phyloP scores from a whole-genome alignment of 2,113 vertebrate species.

The Bambusicola thoracicus region DNA sequence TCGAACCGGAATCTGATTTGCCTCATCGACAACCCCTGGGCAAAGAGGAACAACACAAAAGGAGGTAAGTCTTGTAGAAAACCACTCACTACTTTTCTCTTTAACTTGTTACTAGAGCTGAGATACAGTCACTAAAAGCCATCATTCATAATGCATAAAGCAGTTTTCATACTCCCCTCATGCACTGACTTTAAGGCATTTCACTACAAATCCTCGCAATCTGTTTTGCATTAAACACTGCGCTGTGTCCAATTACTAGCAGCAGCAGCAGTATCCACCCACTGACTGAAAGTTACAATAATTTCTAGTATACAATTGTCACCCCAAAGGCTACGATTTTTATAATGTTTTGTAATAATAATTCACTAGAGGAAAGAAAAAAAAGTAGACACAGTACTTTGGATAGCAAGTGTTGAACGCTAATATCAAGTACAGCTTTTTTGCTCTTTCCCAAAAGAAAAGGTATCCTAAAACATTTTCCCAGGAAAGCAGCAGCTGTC shows the following conservation, averaged over 20 bases:
- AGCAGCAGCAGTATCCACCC: conserved; percentile 51
- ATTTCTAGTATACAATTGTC: not conserved
- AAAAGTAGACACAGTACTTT: not conserved
- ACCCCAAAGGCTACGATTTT: not conserved
- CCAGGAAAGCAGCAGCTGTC: not conserved
- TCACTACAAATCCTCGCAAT: not conserved
- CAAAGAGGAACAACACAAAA: conserved; percentile 53
- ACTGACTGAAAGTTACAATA: not conserved
- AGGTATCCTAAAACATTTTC: not conserved
- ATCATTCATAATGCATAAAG: not conserved
- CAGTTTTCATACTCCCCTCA: not conserved
- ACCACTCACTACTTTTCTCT: not conserved
- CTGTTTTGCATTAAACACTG: conserved; percentile 17
- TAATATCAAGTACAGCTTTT: not conserved
- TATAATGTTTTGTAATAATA: not conserved
- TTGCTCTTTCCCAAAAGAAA: not conserved
- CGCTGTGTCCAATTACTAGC: not conserved
- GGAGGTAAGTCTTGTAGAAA: not conserved
- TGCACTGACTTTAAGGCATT: not conserved
- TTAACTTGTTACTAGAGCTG: not conserved
- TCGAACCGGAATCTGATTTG: conserved; percentile 99
- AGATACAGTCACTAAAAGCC: not conserved
- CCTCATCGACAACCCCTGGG: conserved; percentile 95
- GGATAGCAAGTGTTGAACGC: not conserved
- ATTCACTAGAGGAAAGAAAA: not conserved